These are phyloP conservation scores for Sipha flava DNA, from an alignment of 1,140 invertebrate genomes.

Conservation along the genomic window DNA sequence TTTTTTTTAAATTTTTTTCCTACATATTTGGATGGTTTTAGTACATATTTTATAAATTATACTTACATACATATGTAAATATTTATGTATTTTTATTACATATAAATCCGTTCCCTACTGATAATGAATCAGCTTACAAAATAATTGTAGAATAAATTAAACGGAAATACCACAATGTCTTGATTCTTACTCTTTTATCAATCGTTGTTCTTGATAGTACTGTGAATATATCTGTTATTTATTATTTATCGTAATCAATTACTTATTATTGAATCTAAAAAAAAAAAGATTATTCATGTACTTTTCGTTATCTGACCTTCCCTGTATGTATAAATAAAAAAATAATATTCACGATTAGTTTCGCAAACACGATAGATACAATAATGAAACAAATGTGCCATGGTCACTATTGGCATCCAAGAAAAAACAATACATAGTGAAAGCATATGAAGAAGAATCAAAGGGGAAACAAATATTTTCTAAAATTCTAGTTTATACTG, in stretches of 20 bases:
- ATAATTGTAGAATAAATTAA: no score
- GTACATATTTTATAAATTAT: no score
- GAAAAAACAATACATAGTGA: conserved; percentile 8
- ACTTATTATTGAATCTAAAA: neutral
- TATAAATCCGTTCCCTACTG: no score
- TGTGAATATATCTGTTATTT: neutral
- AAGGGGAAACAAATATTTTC: neutral
- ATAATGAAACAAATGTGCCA: conserved; percentile 30
- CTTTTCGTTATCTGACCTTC: neutral
- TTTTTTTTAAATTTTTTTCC: no score
- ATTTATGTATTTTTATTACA: no score
- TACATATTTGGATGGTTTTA: no score
- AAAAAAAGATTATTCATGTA: neutral
- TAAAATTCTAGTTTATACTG: neutral
- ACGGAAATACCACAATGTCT: no score
- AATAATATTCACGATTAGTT: conserved; percentile 9
- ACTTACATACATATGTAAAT: no score
- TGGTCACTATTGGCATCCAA: neutral
- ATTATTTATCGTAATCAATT: neutral
- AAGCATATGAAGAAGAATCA: conserved; percentile 7
- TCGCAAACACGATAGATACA: conserved; percentile 18
- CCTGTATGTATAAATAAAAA: neutral
- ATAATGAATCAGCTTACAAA: no score
- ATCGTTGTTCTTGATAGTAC: neutral
- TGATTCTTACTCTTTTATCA: no score